These are phyloP conservation scores for Pollimyrus isidori DNA, from an alignment of 2,113 vertebrate genomes.

Conservation along the genomic window DNA sequence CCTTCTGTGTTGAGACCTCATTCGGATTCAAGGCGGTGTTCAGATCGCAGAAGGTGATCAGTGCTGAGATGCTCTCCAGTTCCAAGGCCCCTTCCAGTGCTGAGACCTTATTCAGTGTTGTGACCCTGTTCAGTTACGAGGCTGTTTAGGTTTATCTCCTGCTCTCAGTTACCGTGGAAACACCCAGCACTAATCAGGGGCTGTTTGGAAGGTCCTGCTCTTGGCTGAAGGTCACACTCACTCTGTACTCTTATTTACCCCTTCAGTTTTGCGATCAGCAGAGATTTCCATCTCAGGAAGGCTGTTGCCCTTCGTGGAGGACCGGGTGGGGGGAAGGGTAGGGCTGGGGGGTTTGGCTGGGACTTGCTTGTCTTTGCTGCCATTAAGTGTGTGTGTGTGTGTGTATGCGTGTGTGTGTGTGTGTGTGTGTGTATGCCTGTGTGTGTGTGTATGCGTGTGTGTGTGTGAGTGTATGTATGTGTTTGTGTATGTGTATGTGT, in stretches of 20 bases:
- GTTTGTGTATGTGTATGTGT: background rate
- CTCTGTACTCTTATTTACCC: background rate
- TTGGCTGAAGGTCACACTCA: background rate
- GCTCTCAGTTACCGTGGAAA: background rate
- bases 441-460: too few species aligned
- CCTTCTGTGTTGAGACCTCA: background rate
- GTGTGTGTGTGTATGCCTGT: too few species aligned
- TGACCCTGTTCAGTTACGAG: background rate
- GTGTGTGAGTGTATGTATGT: background rate
- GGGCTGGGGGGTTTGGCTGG: background rate
- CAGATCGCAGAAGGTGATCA: background rate
- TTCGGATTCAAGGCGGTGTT: background rate
- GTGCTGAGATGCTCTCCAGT: background rate
- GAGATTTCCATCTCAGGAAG: background rate
- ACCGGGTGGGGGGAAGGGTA: background rate
- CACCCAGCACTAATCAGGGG: background rate
- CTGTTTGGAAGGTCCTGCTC: background rate
- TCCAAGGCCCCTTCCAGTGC: background rate
- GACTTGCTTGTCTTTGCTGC: slow-evolving; percentile 2
- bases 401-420: background rate
- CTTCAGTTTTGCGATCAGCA: background rate
- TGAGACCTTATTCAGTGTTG: background rate
- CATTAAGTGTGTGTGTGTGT: background rate
- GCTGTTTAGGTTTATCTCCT: background rate
- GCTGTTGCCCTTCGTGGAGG: background rate